These are phyloP conservation scores for Phataginus tetradactyla DNA, from an alignment of 2,797 vertebrate species.

Conservation along the genomic window DNA sequence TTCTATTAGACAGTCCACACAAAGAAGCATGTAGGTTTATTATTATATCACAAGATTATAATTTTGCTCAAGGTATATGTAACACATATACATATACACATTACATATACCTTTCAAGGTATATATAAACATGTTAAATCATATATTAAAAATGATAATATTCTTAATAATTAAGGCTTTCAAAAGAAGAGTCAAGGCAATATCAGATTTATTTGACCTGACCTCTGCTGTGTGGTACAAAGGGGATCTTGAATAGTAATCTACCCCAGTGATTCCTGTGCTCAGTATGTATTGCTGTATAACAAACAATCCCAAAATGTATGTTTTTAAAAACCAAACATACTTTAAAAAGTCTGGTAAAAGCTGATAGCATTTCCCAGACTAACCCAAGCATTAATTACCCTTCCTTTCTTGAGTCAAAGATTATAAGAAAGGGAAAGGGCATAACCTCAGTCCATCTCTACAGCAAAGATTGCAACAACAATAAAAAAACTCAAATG, in stretches of 20 bases:
- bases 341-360: conserved; percentile 77
- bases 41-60: not conserved
- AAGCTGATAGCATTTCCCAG: conserved; percentile 64
- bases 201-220: not conserved
- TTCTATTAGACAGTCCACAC: not conserved
- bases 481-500: conserved; percentile 76
- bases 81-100: not conserved
- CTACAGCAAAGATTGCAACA: conserved; percentile 60
- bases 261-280: not conserved
- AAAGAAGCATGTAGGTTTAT: not conserved
- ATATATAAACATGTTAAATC: not conserved
- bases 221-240: not conserved
- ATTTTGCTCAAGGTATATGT: not conserved
- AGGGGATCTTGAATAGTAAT: not conserved
- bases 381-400: conserved; percentile 75
- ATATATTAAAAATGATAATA: not conserved
- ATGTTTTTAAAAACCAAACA: conserved; percentile 72
- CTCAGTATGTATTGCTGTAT: not conserved
- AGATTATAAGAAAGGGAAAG: conserved; percentile 76
- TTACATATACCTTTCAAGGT: not conserved
- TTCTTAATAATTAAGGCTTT: not conserved
- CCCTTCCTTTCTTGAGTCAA: conserved; percentile 70
- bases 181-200: not conserved
- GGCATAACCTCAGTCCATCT: conserved; percentile 75
- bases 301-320: not conserved